Evolutionary conservation across 53 echinoderm and acorn worm species (phyloP).

Genomic region (Arbacia lixula): DNA sequence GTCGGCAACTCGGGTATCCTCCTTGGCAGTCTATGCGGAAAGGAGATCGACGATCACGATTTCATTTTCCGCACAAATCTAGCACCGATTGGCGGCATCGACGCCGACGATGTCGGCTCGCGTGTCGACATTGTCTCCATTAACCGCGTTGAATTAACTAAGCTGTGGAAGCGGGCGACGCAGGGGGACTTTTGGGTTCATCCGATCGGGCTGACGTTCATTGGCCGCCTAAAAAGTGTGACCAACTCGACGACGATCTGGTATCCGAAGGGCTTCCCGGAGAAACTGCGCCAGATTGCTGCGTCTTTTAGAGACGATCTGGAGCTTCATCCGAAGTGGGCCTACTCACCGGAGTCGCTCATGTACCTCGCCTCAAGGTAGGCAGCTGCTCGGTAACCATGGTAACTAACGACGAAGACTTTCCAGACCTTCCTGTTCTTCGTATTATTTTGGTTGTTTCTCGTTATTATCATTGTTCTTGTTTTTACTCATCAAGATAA

Average conservation of each 20-base stretch:
- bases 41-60: constrained; percentile 42
- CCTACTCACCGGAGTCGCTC: constrained; percentile 28
- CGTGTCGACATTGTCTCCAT: constrained; percentile 1
- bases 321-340: constrained; percentile 23
- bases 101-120: constrained; percentile 19
- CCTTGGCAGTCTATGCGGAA: neutral
- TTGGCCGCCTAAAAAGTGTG: neutral
- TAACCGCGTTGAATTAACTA: neutral
- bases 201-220: constrained; percentile 22
- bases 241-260: constrained; percentile 8
- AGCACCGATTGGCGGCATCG: constrained; percentile 18
- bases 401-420: no score
- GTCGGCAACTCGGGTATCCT: constrained; percentile 47
- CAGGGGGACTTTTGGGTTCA: no score
- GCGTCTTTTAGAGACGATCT: constrained; percentile 10
- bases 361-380: constrained; percentile 44
- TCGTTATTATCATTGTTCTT: no score
- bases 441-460: no score
- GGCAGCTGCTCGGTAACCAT: neutral
- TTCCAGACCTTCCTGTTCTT: no score
- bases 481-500: no score
- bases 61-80: constrained; percentile 31
- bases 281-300: constrained; percentile 18
- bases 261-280: constrained; percentile 37
- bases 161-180: neutral